Conservation (phyloP, 53 echinoderm and acorn worm species). For the Echinarachnius parma region DNA sequence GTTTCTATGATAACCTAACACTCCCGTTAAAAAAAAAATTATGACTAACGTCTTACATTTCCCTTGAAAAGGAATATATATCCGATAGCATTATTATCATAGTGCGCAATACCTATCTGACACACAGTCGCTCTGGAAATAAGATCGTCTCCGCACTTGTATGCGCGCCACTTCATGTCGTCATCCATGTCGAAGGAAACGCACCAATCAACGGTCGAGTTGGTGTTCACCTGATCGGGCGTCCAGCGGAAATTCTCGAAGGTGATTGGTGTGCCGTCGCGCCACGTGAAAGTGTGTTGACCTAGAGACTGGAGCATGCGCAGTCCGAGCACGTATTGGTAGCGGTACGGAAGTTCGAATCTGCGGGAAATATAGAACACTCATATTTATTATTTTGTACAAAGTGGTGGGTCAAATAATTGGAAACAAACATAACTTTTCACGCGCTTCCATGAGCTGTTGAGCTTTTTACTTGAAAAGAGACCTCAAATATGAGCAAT, state of each 20-base stretch:
- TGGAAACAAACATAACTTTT: no score
- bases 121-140: constrained; percentile 79
- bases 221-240: constrained; percentile 48
- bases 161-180: constrained; percentile 73
- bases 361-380: neutral
- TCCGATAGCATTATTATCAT: no score
- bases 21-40: no score
- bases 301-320: constrained; percentile 50
- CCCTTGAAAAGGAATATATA: no score
- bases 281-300: constrained; percentile 57
- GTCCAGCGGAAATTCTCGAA: constrained; percentile 80
- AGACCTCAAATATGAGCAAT: no score
- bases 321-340: constrained; percentile 78
- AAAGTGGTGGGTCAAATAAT: neutral
- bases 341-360: constrained; percentile 68
- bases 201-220: constrained; percentile 65
- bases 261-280: constrained; percentile 65
- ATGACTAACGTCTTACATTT: no score
- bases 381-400: neutral
- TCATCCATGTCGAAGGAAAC: constrained; percentile 90
- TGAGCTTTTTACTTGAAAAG: no score
- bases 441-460: no score
- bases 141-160: constrained; percentile 59
- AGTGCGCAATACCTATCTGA: constrained; percentile 86
- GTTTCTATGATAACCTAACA: no score